Conservation (phyloP, 2,888 invertebrate genomes). For the Chloromyia formosa region DNA sequence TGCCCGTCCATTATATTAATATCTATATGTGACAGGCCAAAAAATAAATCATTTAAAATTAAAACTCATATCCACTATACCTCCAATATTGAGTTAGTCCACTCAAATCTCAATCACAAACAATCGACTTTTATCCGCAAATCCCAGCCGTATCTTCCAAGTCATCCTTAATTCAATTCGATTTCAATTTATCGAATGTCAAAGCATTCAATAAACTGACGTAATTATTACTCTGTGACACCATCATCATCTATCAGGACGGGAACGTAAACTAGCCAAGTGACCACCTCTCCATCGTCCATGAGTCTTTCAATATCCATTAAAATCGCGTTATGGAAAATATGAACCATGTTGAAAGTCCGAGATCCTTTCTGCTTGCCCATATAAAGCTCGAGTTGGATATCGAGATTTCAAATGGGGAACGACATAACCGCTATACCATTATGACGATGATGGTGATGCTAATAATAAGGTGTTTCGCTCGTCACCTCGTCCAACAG, state of each 20-base stretch:
- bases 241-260: background rate
- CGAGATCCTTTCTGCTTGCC: background rate
- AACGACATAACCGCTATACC: background rate
- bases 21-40: too few relatives aligned
- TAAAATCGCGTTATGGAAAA: conserved; percentile 31
- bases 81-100: too few relatives aligned
- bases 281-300: background rate
- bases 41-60: too few relatives aligned
- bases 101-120: too few relatives aligned
- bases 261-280: too few relatives aligned
- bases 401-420: background rate
- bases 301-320: conserved; percentile 20
- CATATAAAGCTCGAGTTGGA: too few relatives aligned
- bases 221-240: background rate
- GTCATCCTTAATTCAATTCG: conserved; percentile 32
- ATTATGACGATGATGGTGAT: background rate
- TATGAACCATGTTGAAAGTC: conserved; percentile 28
- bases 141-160: too few relatives aligned
- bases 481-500: conserved; percentile 19
- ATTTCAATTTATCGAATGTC: conserved; percentile 12
- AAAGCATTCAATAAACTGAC: conserved; percentile 24
- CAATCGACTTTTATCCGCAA: too few relatives aligned
- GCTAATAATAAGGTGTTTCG: conserved; percentile 12
- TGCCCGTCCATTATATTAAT: too few relatives aligned
- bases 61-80: too few relatives aligned